Base-by-base conservation (phyloP, 2,797 vertebrate genomes). In the Antrozous pallidus region DNA sequence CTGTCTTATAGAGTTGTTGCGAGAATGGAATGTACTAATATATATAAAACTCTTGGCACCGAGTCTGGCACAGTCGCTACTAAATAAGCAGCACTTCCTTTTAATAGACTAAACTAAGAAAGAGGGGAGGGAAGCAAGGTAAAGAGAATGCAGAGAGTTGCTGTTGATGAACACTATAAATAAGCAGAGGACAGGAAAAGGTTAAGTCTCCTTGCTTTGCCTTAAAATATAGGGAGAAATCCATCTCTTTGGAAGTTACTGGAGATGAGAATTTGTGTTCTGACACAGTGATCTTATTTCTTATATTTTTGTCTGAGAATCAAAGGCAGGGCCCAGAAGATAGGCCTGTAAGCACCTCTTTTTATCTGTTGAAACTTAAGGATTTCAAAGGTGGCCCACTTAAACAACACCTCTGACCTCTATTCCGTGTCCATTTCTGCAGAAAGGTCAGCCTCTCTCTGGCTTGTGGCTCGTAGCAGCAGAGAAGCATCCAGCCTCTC, bases 341-440 rank as follows among this genome's bases (percentile, higher is more conserved):
- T 47, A 96, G 91, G 63, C 93, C 88, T 91, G 80, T 54, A 38
- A 96, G 79, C 56, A 93, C 20, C 88, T 96, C 92, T 82, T 97
- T 97, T 97, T 90, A 97, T 97, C 95, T 96, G 16, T 12, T 10
- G 18, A 82, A 96, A 96, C 58, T 94, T 93, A 63, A 91, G 70
- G 90, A 96, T 88, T 97, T 97, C 97, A 97, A 97, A 97, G 77
- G 31, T 96, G 97, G 71, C 96, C 96, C 81, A 94, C 85, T 97
- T 96, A 95, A 94, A 91, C 82, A 94, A 93, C 94, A 96, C 90
- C 92, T 82, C 88, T 94, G 93, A 96, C 96, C 94, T 97, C 71
- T 95, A 91, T 91, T 96, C 95, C 71, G 71, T 95, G 96, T 90
- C 95, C 77, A n/a, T 93, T 97, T 96, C 47, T 95, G 73, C 83